These are phyloP conservation scores for Oscarella lobularis DNA, from an alignment of 37 sponge, comb jelly and placozoan genomes.

Conservation along the genomic window DNA sequence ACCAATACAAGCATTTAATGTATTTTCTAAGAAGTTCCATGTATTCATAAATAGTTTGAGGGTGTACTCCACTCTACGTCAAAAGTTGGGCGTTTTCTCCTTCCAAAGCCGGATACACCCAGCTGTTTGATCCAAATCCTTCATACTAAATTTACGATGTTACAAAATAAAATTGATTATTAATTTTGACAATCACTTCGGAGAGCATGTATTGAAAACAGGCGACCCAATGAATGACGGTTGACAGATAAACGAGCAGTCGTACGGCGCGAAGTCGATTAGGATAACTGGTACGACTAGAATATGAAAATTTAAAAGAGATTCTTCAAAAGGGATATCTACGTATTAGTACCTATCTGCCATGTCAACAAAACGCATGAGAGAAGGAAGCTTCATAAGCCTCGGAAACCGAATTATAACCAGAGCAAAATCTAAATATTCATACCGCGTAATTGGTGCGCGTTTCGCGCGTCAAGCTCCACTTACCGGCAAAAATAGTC, in stretches of 20 bases:
- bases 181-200: neutral
- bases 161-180: neutral
- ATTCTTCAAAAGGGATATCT: too few species aligned
- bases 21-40: constrained; percentile 15
- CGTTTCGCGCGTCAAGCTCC: too few species aligned
- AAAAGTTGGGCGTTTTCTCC: neutral
- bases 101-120: neutral
- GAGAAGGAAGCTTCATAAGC: neutral
- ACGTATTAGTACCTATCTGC: neutral
- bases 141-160: neutral
- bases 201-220: constrained; percentile 3
- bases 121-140: neutral
- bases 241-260: neutral
- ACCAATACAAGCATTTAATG: constrained; percentile 66
- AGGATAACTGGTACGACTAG: neutral
- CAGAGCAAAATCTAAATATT: neutral
- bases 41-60: neutral
- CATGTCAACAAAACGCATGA: neutral
- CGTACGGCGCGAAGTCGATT: neutral
- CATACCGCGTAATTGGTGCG: too few species aligned
- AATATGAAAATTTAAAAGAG: neutral
- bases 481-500: too few species aligned
- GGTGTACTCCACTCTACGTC: neutral
- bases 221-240: constrained; percentile 1
- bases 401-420: neutral